Percentiles rank a stretch among this genome's conserved stretches.
Evolutionary conservation across 2,113 vertebrate genomes (phyloP).

Genomic region (Neolamprologus falcicula): DNA sequence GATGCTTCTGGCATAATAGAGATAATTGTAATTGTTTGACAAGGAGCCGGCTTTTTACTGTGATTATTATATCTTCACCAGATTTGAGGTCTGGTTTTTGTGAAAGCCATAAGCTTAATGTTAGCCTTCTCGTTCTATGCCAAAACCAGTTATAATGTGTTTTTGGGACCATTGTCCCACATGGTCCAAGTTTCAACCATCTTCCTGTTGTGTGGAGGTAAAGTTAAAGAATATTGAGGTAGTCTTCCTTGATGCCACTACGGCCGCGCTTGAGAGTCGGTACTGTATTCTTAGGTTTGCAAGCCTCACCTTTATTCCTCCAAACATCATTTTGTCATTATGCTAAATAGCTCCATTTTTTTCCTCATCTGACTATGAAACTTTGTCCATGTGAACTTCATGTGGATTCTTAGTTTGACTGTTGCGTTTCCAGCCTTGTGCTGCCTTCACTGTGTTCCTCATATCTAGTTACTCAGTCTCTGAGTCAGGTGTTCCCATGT

Average conservation of each 20-base stretch:
- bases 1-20: not conserved
- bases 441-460: not conserved
- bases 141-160: not conserved
- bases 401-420: not conserved
- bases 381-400: not conserved
- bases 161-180: not conserved
- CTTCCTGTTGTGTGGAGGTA: fast-evolving
- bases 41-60: fast-evolving
- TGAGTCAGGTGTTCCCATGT: not conserved
- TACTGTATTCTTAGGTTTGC: not conserved
- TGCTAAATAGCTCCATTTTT: fast-evolving
- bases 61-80: fast-evolving
- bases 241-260: not conserved
- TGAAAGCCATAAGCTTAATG: not conserved
- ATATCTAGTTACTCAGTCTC: not conserved
- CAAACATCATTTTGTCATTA: not conserved
- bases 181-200: not conserved
- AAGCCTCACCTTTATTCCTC: not conserved
- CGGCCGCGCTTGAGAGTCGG: fast-evolving
- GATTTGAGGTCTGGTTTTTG: not conserved
- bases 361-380: not conserved
- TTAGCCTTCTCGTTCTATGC: fast-evolving
- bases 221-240: not conserved
- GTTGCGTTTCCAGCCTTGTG: not conserved
- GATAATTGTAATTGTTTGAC: not conserved